Percentiles rank a stretch among this genome's conserved stretches.
Evolutionary conservation across 1,140 invertebrate genomes (phyloP).

Genomic region (Formica exsecta): DNA sequence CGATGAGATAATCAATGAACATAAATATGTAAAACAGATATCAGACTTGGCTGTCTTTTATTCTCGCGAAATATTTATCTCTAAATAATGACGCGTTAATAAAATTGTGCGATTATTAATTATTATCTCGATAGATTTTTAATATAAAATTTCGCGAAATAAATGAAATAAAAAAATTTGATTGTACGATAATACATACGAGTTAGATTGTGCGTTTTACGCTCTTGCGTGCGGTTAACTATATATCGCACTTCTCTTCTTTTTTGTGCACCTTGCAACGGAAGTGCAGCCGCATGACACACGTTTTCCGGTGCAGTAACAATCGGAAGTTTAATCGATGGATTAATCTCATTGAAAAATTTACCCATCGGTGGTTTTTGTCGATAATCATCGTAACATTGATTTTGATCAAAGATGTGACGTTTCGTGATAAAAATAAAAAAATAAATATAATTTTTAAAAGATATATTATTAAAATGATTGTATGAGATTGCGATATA

Average conservation of each 20-base stretch:
- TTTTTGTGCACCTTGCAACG: not conserved
- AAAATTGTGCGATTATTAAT: slow-evolving; percentile 6
- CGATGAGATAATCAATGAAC: slow-evolving; percentile 33
- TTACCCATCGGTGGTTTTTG: not conserved
- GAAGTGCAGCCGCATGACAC: slow-evolving; percentile 29
- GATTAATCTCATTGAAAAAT: not conserved
- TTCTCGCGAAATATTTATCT: not conserved
- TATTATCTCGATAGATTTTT: not conserved
- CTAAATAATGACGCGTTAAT: too few relatives aligned
- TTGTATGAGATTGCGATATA: not conserved
- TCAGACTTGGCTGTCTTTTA: not conserved
- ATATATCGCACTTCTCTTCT: not conserved
- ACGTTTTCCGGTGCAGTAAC: slow-evolving; percentile 20
- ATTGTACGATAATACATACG: not conserved
- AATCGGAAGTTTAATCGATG: slow-evolving; percentile 7
- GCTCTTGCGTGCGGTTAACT: slow-evolving; percentile 35
- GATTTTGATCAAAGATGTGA: not conserved
- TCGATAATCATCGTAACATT: not conserved
- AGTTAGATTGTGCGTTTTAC: not conserved
- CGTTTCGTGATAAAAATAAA: not conserved
- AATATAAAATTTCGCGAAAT: not conserved
- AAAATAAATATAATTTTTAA: too few relatives aligned
- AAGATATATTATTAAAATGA: slow-evolving; percentile 14
- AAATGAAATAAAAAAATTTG: not conserved
- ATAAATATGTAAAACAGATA: slow-evolving; percentile 26